Percentiles rank a stretch among this genome's conserved stretches.
Conservation (phyloP, 2,888 invertebrate genomes). For the Lottia scabra region DNA sequence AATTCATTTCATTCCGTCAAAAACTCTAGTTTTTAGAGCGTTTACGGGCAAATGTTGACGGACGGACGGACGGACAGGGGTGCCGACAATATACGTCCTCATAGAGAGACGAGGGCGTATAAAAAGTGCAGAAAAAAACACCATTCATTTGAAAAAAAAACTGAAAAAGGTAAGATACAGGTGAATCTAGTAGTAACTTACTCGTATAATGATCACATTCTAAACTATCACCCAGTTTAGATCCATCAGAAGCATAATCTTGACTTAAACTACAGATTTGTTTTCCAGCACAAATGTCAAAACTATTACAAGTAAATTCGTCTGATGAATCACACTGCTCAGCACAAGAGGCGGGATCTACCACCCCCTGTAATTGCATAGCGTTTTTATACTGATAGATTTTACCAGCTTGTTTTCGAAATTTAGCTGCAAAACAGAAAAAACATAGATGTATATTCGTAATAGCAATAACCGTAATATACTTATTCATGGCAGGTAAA, state of each 20-base stretch:
- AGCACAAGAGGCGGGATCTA: constrained; percentile 36
- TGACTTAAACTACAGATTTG: constrained; percentile 44
- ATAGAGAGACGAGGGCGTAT: too few relatives aligned
- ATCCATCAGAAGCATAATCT: constrained; percentile 38
- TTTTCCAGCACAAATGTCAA: constrained; percentile 44
- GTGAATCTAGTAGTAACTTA: constrained; percentile 28
- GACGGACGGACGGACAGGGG: too few relatives aligned
- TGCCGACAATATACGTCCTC: too few relatives aligned
- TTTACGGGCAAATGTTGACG: too few relatives aligned
- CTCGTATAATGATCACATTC: constrained; percentile 49
- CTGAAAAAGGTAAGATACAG: background rate
- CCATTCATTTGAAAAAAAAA: too few relatives aligned
- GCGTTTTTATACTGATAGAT: constrained; percentile 40
- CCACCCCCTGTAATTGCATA: constrained; percentile 23
- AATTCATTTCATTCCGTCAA: too few relatives aligned
- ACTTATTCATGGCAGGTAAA: too few relatives aligned
- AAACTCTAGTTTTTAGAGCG: too few relatives aligned
- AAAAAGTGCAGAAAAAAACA: too few relatives aligned
- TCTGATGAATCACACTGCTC: constrained; percentile 35
- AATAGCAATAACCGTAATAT: too few relatives aligned
- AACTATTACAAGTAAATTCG: constrained; percentile 45
- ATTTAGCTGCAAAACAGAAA: constrained; percentile 26
- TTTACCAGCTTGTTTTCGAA: constrained; percentile 28
- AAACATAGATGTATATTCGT: background rate
- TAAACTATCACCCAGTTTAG: constrained; percentile 19